Conservation (phyloP, 2,113 vertebrate species). For the Puffinus mauretanicus region DNA sequence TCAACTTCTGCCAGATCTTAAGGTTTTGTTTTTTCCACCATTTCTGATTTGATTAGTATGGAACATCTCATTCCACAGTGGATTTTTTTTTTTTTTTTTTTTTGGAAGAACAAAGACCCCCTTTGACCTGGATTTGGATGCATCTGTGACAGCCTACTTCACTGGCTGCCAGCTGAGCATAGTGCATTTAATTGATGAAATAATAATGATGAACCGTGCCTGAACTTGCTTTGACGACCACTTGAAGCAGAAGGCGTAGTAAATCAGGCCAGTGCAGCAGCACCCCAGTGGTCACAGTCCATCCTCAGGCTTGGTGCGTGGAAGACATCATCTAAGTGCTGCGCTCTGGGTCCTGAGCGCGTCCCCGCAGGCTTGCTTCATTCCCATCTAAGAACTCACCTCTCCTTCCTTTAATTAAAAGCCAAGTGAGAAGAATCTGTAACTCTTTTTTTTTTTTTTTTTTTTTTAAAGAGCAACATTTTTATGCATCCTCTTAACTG, state of each 20-base stretch:
- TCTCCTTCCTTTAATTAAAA: background rate
- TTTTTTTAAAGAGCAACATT: background rate
- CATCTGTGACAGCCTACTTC: slow-evolving; percentile 64
- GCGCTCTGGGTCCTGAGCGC: background rate
- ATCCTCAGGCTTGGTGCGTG: background rate
- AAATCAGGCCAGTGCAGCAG: slow-evolving; percentile 38
- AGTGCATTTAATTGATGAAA: slow-evolving; percentile 72
- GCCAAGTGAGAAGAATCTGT: background rate
- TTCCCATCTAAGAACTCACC: background rate
- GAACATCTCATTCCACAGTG: slow-evolving; percentile 8
- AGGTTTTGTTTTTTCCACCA: background rate
- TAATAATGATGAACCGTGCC: slow-evolving; percentile 69
- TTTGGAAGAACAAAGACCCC: slow-evolving; percentile 49
- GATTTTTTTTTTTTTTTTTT: background rate
- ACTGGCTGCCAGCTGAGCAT: slow-evolving; percentile 68
- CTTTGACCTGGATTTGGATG: slow-evolving; percentile 70
- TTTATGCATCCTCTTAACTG: background rate
- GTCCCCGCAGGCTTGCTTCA: background rate
- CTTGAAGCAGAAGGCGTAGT: slow-evolving; percentile 55
- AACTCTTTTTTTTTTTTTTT: background rate
- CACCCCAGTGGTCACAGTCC: background rate
- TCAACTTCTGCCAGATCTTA: background rate
- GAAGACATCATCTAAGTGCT: background rate
- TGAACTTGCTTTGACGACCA: slow-evolving; percentile 60
- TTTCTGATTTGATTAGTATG: slow-evolving; percentile 47